Evolutionary conservation across 2,797 vertebrate species (phyloP).

Genomic region (Coranthus polyacanthus): DNA sequence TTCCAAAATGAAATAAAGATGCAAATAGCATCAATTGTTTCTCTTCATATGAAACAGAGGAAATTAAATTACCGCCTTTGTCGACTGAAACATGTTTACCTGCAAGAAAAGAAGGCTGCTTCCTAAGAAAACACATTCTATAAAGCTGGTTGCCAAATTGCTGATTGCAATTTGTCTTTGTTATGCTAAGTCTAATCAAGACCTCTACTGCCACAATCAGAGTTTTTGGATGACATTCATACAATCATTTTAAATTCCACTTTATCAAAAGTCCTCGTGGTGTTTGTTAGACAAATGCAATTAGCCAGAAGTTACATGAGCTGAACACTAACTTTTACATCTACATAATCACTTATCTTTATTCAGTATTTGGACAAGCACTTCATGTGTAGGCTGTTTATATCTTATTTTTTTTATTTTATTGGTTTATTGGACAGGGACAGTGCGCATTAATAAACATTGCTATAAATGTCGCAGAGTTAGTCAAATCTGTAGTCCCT

Average conservation of each 20-base stretch:
- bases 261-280: constrained; percentile 29
- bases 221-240: constrained; percentile 29
- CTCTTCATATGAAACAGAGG: background rate
- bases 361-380: background rate
- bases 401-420: background rate
- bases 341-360: constrained; percentile 11
- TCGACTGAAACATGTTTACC: constrained; percentile 18
- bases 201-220: constrained; percentile 40
- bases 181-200: constrained; percentile 45
- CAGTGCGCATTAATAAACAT: constrained; percentile 1
- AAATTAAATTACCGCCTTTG: constrained; percentile 8
- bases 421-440: background rate
- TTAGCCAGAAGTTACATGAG: constrained; percentile 26
- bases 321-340: constrained; percentile 10
- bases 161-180: constrained; percentile 44
- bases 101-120: background rate
- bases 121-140: constrained; percentile 1
- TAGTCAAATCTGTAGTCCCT: too few species aligned
- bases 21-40: constrained; percentile 23
- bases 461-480: too few species aligned
- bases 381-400: too few species aligned
- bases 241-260: constrained; percentile 29
- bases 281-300: constrained; percentile 31
- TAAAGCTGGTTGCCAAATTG: constrained; percentile 19
- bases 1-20: constrained; percentile 26